Base-by-base conservation (phyloP, 2,888 invertebrate genomes). In the Andrena haemorrhoa region DNA sequence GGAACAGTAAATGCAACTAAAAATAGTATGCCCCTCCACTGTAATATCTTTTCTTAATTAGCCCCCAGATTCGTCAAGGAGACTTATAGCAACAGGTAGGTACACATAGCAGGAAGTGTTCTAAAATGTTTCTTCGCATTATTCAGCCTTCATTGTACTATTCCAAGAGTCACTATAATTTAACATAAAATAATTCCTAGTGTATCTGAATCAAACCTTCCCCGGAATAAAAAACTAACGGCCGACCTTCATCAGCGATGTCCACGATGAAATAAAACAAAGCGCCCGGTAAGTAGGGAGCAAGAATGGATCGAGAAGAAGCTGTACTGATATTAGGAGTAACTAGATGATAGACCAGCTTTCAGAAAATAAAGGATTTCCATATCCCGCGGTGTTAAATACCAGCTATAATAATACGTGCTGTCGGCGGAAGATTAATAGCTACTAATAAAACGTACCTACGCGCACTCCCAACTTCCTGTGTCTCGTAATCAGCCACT, bases 331-430 rank as follows among this genome's bases (percentile, higher is more conserved):
- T 68, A 47, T 74, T 53, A 35, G 23, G 29, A 33, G 68, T 56
- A 58, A 49, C 68, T 56, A 35, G 78, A 79, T 35, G 76, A 76
- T 79, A 65, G 58, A 23, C 23, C 8, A 10, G 4, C 65, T 68
- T 12, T 8, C 29, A 26, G 47, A 72, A 51, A 74, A 81, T 65
- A 65, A 35, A 56, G 35, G 53, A 74, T 70, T 70, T 74, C 51
- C 58, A 26, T 81, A 74, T 69, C 80, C 80, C 35, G 47, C 49
- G 73, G 79, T 64, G 56, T 79, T 81, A 81, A 79, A 79, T 79
- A 60, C 73, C 61, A 58, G 41, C 31, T 69, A 26, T 79, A 58
- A 68, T 79, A 68, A 69, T 71, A 79, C 47, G 10, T 26, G 71
- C 53, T 47, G 70, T 35, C 64, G 64, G 58, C 64, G 23, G 53